Conservation (phyloP, 2,113 vertebrate genomes). For the Neodontobutis hainanensis region DNA sequence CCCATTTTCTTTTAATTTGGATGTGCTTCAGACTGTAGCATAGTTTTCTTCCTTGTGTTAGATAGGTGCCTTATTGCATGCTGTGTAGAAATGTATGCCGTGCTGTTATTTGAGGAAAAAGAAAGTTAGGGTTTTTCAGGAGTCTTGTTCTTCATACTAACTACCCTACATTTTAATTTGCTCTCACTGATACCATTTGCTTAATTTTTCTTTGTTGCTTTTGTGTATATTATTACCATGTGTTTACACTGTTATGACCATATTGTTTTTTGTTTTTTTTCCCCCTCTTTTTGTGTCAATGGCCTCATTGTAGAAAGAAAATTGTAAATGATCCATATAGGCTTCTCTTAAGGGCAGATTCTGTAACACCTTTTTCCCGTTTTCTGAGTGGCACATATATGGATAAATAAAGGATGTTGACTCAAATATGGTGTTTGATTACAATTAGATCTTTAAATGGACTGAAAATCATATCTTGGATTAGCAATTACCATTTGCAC, state of each 20-base stretch:
- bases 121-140: slow-evolving; percentile 66
- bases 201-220: slow-evolving; percentile 58
- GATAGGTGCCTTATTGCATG: slow-evolving; percentile 87
- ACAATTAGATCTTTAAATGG: neutral
- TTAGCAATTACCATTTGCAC: neutral
- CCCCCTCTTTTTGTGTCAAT: slow-evolving; percentile 65
- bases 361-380: slow-evolving; percentile 76
- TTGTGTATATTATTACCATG: slow-evolving; percentile 76
- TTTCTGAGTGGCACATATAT: slow-evolving; percentile 80
- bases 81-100: slow-evolving; percentile 82
- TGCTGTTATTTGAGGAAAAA: slow-evolving; percentile 75
- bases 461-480: neutral
- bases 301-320: slow-evolving; percentile 74
- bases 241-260: slow-evolving; percentile 79
- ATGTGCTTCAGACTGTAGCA: slow-evolving; percentile 80
- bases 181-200: slow-evolving; percentile 58
- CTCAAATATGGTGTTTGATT: slow-evolving; percentile 60
- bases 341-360: slow-evolving; percentile 72
- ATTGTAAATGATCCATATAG: slow-evolving; percentile 77
- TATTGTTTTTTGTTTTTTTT: slow-evolving; percentile 72
- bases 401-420: slow-evolving; percentile 86
- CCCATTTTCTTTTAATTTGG: slow-evolving; percentile 62
- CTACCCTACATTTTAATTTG: slow-evolving; percentile 78
- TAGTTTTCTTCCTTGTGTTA: slow-evolving; percentile 85
- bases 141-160: slow-evolving; percentile 78